Evolutionary conservation across 1,140 invertebrate genomes (phyloP).

Genomic region (Neelides sp.): DNA sequence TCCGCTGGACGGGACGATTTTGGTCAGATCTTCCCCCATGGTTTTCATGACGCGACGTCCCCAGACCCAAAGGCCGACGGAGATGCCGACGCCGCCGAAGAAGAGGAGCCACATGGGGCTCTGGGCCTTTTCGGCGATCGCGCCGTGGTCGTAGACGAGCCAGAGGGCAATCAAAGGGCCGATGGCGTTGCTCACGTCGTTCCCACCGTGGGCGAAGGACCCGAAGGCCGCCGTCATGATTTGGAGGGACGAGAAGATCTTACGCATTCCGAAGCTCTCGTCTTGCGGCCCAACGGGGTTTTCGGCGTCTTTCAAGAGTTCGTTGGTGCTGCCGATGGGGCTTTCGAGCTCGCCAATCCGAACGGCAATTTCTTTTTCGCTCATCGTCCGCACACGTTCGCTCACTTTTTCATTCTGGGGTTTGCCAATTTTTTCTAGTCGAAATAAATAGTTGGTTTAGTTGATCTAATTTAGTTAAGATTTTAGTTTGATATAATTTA

Average conservation of each 20-base stretch:
- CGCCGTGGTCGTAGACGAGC: conserved; percentile 52
- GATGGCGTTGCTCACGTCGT: conserved; percentile 97
- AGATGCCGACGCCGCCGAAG: conserved; percentile 91
- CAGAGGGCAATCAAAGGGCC: conserved; percentile 90
- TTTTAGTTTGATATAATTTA: no score
- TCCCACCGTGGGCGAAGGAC: conserved; percentile 95
- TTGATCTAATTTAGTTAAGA: no score
- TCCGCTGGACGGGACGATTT: conserved; percentile 89
- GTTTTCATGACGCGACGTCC: conserved; percentile 91
- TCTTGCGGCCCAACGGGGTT: conserved; percentile 24
- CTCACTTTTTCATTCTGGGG: conserved; percentile 23
- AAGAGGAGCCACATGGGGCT: conserved; percentile 83
- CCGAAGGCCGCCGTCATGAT: conserved; percentile 93
- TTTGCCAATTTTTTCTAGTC: conserved; percentile 7
- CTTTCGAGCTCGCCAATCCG: conserved; percentile 39
- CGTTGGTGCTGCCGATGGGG: conserved; percentile 59
- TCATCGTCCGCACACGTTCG: neutral
- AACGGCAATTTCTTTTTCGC: neutral
- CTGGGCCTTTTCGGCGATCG: conserved; percentile 51
- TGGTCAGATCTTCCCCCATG: conserved; percentile 89
- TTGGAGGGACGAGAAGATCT: conserved; percentile 87
- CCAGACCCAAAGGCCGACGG: conserved; percentile 89
- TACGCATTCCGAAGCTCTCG: conserved; percentile 49
- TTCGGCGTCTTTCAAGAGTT: conserved; percentile 43
- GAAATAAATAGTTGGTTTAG: no score